A percentile compares a stretch with the other conserved stretches of the same genome.
Evolutionary conservation across 1,140 invertebrate species (phyloP).

Genomic region (Chrysoperla carnea): DNA sequence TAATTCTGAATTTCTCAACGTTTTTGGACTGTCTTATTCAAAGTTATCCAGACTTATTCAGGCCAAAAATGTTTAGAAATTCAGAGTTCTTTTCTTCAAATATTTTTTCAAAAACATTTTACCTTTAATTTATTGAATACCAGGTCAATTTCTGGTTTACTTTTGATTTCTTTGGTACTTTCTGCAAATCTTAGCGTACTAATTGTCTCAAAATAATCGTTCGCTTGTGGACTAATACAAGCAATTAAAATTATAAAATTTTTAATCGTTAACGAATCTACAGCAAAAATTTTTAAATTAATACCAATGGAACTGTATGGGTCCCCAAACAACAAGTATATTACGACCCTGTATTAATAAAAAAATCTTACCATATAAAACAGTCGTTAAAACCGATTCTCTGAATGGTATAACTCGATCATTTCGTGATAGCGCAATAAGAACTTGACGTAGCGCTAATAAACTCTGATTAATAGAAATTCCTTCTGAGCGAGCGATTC

Average conservation of each 20-base stretch:
- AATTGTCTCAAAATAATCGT: neutral
- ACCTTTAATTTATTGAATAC: neutral
- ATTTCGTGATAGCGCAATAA: neutral
- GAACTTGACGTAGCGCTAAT: neutral
- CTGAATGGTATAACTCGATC: neutral
- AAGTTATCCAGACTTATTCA: no score
- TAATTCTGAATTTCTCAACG: no score
- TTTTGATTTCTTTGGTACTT: neutral
- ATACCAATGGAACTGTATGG: no score
- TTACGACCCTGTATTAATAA: no score
- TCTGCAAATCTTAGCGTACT: neutral
- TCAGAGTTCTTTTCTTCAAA: no score
- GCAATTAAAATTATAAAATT: neutral
- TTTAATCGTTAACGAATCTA: neutral
- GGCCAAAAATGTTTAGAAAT: no score
- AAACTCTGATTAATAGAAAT: slow-evolving; percentile 5
- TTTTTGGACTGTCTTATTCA: no score
- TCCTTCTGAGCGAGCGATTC: slow-evolving; percentile 10
- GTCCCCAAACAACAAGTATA: no score
- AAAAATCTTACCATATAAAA: neutral
- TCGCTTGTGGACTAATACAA: neutral
- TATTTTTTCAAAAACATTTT: no score
- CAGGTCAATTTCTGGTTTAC: neutral
- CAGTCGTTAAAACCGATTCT: neutral
- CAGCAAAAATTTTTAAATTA: neutral